Evolutionary conservation across 1,140 invertebrate species (phyloP).

Genomic region (Orius insidiosus): DNA sequence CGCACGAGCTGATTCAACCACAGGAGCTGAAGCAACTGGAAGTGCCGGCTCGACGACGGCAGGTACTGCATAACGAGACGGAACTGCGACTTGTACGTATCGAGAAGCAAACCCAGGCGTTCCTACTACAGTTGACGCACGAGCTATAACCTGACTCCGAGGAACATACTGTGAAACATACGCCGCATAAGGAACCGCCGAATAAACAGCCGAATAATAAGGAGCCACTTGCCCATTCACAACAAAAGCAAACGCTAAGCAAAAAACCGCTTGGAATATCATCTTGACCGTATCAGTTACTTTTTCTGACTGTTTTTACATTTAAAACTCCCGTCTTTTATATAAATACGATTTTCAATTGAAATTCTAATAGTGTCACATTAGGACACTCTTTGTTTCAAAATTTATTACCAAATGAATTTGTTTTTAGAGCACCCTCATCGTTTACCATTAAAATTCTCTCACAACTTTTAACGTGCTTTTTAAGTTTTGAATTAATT

Average conservation of each 20-base stretch:
- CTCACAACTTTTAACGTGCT: no score
- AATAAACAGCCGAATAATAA: not conserved
- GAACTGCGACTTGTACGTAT: not conserved
- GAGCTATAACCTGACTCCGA: not conserved
- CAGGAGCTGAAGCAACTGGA: not conserved
- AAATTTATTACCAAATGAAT: no score
- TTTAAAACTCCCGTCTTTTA: no score
- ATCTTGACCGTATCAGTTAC: not conserved
- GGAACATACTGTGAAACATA: not conserved
- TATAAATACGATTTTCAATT: no score
- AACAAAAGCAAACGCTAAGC: not conserved
- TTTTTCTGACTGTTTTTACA: not conserved
- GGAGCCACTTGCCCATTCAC: not conserved
- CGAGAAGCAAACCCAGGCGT: not conserved
- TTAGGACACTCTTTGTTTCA: no score
- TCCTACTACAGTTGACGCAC: not conserved
- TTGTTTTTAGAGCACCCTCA: no score
- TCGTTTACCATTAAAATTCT: no score
- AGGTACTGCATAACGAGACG: not conserved
- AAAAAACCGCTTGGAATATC: not conserved
- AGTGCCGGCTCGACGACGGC: not conserved
- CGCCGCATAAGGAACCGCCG: not conserved
- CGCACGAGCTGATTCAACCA: not conserved
- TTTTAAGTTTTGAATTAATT: no score
- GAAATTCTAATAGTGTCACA: no score